phyloP scores from a whole-genome alignment of 2,797 vertebrate species.

The Melanotaenia nigrans region DNA sequence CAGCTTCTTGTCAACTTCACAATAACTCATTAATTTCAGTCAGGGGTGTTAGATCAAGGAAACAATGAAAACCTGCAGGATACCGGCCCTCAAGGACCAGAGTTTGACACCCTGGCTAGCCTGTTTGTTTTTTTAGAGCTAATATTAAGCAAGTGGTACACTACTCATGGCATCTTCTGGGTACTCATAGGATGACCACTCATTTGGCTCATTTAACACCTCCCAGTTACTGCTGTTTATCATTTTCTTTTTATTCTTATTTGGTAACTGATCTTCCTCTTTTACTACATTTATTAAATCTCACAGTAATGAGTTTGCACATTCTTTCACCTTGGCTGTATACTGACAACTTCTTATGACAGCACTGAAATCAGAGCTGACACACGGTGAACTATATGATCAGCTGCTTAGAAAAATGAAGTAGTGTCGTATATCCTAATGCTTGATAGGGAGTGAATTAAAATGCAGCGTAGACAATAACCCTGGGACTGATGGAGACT shows the following conservation, averaged over 20 bases:
- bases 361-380: not conserved
- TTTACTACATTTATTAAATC: not conserved
- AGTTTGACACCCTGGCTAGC: no score
- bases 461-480: slow-evolving; percentile 16
- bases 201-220: not conserved
- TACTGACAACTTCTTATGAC: not conserved
- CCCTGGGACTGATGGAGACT: slow-evolving; percentile 32
- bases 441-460: not conserved
- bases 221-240: not conserved
- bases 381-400: not conserved
- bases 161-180: not conserved
- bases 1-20: no score
- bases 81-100: no score
- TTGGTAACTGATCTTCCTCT: not conserved
- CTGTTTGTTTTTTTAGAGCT: no score
- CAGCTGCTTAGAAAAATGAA: not conserved
- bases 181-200: not conserved
- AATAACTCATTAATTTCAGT: no score
- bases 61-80: no score
- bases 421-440: not conserved
- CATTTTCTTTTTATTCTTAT: not conserved
- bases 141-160: no score
- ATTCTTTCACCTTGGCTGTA: not conserved
- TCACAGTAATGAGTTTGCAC: not conserved
- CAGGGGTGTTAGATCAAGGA: no score